Base-by-base conservation (phyloP, 2,888 invertebrate genomes). In the Scaeva pyrastri region DNA sequence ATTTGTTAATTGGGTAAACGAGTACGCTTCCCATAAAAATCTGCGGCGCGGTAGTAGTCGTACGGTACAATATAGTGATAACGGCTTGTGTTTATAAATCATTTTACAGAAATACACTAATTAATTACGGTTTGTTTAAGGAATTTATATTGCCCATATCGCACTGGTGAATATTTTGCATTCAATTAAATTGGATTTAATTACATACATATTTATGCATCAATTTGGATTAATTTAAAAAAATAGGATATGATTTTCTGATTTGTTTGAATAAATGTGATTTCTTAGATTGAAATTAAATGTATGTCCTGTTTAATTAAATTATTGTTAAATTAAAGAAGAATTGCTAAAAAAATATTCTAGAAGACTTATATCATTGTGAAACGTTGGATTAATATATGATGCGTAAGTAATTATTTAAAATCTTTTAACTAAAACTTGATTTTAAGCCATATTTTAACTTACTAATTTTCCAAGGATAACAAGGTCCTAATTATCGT, bases 91-190 rank as follows among this genome's bases (percentile, higher is more conserved):
- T 88, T 87, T 88, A 88, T 89, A 88, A 88, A 91, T 90, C 90
- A 91, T 92, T 92, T 92, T 93, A 92, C 92, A 92, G 92, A 92
- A 90, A 91, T 90, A 91, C 91, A 92, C 92, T 92, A 92, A 92
- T 92, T 92, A 92, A 92, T 92, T 92, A 91, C 90, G 91, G 92
- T 92, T 92, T 92, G 92, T 91, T 90, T 91, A 92, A 92, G 90
- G 76, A 80, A 85, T 80, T 85, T 76, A 81, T 80, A 80, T 73
- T 80, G 72, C 68, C 60, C 48, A 19, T 5, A 0, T 43, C 41
- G 75, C 79, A 84, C 75, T 79, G 10, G 12, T 12, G 48, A 10
- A 48, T n/a, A n/a, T n/a, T 68, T n/a, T 68, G 45, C 56, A 76
- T 85, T 76, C 85, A 60, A 41, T 60, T 60, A 41, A 81, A 62